phyloP scores from a whole-genome alignment of 2,888 invertebrate species.

The Cheilosia variabilis region DNA sequence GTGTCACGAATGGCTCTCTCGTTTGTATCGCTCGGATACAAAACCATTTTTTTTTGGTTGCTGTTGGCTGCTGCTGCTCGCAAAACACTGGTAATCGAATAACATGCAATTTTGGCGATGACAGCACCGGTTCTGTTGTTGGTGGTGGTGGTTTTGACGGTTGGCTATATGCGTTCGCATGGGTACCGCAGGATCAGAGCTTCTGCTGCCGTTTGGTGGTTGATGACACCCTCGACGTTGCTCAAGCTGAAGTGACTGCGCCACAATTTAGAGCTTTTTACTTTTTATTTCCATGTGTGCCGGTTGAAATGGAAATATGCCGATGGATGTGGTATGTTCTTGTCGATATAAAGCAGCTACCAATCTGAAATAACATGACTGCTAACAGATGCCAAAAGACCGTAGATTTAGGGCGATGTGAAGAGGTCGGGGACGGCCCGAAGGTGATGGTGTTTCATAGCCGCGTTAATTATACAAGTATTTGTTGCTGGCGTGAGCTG shows the following conservation, averaged over 20 bases:
- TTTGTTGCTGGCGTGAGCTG: too few species aligned
- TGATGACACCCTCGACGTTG: constrained; percentile 5
- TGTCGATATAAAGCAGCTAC: constrained; percentile 56
- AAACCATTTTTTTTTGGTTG: background rate
- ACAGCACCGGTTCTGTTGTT: constrained; percentile 19
- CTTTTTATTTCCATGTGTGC: constrained; percentile 21
- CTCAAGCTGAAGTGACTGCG: constrained; percentile 8
- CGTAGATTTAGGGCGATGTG: background rate
- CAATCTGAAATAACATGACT: constrained; percentile 26
- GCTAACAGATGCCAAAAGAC: constrained; percentile 5
- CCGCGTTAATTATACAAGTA: background rate
- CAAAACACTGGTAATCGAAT: constrained; percentile 64
- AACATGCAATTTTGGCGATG: constrained; percentile 72
- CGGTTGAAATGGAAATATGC: constrained; percentile 38
- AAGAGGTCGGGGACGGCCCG: too few species aligned
- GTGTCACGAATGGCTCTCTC: constrained; percentile 35
- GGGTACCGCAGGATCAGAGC: constrained; percentile 46
- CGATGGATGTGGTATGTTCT: constrained; percentile 51
- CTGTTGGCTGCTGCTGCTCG: constrained; percentile 2
- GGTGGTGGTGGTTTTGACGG: constrained; percentile 4
- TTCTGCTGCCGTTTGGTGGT: constrained; percentile 50
- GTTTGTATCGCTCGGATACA: constrained; percentile 5
- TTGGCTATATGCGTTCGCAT: constrained; percentile 5
- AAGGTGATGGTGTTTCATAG: background rate
- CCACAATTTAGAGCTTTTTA: constrained; percentile 54